phyloP scores from a whole-genome alignment of 2,113 vertebrate species.

The Melanotaenia duboulayi region DNA sequence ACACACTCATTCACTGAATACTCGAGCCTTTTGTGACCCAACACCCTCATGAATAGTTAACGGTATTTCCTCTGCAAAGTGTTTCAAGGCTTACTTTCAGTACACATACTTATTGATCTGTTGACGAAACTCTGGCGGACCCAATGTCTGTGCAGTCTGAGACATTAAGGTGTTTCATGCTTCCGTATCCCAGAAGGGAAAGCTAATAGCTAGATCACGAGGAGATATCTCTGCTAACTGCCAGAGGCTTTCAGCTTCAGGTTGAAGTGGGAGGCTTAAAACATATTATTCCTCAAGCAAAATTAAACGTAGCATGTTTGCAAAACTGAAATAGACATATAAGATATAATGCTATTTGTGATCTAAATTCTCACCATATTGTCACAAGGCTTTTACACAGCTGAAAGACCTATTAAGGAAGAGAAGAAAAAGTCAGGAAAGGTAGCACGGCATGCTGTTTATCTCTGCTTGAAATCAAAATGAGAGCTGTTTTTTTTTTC shows the following conservation, averaged over 20 bases:
- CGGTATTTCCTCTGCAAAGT: constrained; percentile 57
- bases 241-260: constrained; percentile 21
- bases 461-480: constrained; percentile 29
- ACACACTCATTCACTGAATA: background rate
- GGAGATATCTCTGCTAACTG: constrained; percentile 26
- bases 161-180: constrained; percentile 16
- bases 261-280: background rate
- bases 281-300: background rate
- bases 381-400: background rate
- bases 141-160: constrained; percentile 37
- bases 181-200: constrained; percentile 16
- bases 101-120: constrained; percentile 59
- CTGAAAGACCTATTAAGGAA: background rate
- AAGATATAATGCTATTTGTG: background rate
- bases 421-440: background rate
- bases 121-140: constrained; percentile 47
- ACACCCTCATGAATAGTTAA: constrained; percentile 57
- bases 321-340: background rate
- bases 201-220: constrained; percentile 19
- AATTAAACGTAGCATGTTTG: constrained; percentile 11
- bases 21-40: background rate
- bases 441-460: constrained; percentile 21
- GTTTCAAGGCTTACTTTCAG: constrained; percentile 38
- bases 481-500: constrained; percentile 28
- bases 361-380: background rate